Evolutionary conservation across 92 coral and sea anemone genomes (phyloP), one percentile per base, ranked within the genome.

Genomic region (Epizoanthus rinbou): DNA sequence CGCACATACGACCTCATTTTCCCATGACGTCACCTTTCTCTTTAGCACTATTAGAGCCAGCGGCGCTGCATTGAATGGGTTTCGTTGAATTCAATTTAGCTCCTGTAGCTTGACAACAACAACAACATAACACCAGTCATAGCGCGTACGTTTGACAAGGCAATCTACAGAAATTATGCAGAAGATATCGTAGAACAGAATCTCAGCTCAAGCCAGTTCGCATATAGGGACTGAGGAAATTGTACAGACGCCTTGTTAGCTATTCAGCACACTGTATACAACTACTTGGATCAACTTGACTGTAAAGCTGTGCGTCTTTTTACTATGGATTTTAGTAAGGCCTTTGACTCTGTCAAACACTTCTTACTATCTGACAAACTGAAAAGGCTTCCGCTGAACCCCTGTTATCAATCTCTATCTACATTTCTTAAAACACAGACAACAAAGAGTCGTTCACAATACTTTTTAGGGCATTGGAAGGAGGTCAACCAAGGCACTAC

Each of bases 401-500:
- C 90, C 43, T 59, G 69, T 86, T 14, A 15, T 83, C 13, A 89
- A 89, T 58, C 86, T 76, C 87, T 64, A 64, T n/a, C 15, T 69
- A 69, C 71, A 80, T 60, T 81, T 80, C 71, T 75, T 80, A 59
- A 63, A 72, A 17, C 68, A 43, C 8, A 54, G 89, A 54, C 69
- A 75, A 69, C 94, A 84, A 74, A 17, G 91, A 5, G 53, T 91
- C 59, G 24, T 58, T 54, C 82, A 52, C 57, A 81, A 80, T 79
- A 64, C 69, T 57, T 59, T 19, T 19, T 15, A 5, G 64, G 83
- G 57, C 62, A 58, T 33, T 87, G 89, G 89, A 52, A 82, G 37
- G 76, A 31, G 35, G 90, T 88, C 21, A 79, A 91, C 64, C 76
- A 75, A 74, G 94, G 88, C 37, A 88, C 91, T 16, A 88, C 87